A percentile compares a stretch with the other conserved stretches of the same genome.
Evolutionary conservation across 2,888 invertebrate species (phyloP).

Genomic region (Acleris laterana): DNA sequence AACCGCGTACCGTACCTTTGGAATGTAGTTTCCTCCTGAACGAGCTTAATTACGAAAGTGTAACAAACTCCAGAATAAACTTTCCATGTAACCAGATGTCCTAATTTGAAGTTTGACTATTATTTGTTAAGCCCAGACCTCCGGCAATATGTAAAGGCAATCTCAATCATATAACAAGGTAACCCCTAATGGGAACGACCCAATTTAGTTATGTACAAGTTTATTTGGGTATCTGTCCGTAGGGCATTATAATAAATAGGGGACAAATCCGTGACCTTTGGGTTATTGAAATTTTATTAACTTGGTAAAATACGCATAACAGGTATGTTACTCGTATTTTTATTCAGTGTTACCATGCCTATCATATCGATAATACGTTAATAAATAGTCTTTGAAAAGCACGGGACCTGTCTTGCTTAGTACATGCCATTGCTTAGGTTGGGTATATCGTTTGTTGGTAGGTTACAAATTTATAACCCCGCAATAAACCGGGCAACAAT

Average conservation of each 20-base stretch:
- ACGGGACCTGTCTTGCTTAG: too few relatives aligned
- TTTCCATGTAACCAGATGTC: slow-evolving; percentile 31
- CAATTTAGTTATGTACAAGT: slow-evolving; percentile 79
- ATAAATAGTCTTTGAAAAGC: too few relatives aligned
- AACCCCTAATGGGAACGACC: slow-evolving; percentile 71
- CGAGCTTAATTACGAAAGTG: slow-evolving; percentile 13
- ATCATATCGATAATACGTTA: too few relatives aligned
- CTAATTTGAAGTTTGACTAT: slow-evolving; percentile 49
- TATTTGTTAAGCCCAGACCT: slow-evolving; percentile 53
- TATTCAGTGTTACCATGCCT: too few relatives aligned
- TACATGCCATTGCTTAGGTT: background rate
- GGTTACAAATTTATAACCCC: slow-evolving; percentile 38
- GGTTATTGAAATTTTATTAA: slow-evolving; percentile 68
- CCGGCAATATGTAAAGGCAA: slow-evolving; percentile 62
- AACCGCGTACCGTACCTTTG: background rate
- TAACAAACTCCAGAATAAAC: slow-evolving; percentile 30
- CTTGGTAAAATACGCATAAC: slow-evolving; percentile 30
- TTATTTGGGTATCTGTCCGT: slow-evolving; percentile 75
- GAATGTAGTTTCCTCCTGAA: background rate
- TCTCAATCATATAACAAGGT: slow-evolving; percentile 75
- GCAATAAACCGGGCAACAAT: slow-evolving; percentile 64
- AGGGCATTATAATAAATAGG: slow-evolving; percentile 73
- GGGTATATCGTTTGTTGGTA: background rate
- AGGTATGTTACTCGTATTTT: background rate
- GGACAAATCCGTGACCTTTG: slow-evolving; percentile 71